Evolutionary conservation across 1,140 invertebrate genomes (phyloP).

Genomic region (Trichoplusia ni): DNA sequence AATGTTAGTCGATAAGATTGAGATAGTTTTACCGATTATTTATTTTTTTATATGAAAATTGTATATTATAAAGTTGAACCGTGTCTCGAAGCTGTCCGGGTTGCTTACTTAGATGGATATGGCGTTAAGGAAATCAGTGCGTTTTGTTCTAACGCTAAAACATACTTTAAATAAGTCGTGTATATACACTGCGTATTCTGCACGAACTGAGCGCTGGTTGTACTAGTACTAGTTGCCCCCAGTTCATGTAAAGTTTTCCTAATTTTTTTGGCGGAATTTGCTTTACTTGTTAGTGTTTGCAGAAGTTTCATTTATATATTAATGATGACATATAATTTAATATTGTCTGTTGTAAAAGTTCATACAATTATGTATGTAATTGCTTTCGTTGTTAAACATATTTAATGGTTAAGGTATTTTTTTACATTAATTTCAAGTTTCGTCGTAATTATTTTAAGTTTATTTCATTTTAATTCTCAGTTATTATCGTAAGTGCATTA

Average conservation of each 20-base stretch:
- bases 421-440: conserved; percentile 39
- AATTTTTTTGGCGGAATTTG: conserved; percentile 24
- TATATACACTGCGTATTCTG: conserved; percentile 16
- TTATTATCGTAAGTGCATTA: conserved; percentile 76
- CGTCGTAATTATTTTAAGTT: conserved; percentile 49
- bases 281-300: conserved; percentile 49
- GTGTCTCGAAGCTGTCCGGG: background rate
- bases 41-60: conserved; percentile 12
- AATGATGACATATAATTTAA: conserved; percentile 5
- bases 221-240: conserved; percentile 24
- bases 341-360: conserved; percentile 49
- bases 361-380: conserved; percentile 49
- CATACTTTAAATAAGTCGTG: conserved; percentile 1
- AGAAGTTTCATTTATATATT: conserved; percentile 37
- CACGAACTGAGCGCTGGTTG: conserved; percentile 35
- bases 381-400: conserved; percentile 54
- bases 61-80: conserved; percentile 6
- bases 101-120: conserved; percentile 1
- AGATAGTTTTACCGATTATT: background rate
- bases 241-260: conserved; percentile 18
- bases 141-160: conserved; percentile 2
- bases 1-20: conserved; percentile 17
- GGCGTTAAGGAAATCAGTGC: background rate
- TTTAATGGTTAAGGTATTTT: conserved; percentile 41
- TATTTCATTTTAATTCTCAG: too few relatives aligned